phyloP scores from a whole-genome alignment of 1,140 invertebrate genomes.

The Lepidotrigona ventralis region DNA sequence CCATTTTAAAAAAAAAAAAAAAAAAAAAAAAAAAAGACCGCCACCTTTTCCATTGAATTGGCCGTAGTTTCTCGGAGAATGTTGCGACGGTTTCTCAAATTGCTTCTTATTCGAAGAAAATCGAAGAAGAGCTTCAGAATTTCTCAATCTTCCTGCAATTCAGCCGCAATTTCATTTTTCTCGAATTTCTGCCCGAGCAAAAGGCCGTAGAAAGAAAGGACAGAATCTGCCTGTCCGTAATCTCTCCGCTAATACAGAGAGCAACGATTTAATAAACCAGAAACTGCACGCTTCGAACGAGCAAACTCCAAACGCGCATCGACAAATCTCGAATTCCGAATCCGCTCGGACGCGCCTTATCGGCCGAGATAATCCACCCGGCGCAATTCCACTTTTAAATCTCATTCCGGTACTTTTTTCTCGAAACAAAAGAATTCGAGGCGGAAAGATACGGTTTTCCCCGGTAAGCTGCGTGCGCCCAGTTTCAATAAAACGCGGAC shows the following conservation, averaged over 20 bases:
- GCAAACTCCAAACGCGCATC: too few species aligned
- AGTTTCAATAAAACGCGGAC: conserved; percentile 26
- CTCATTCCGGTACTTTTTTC: neutral
- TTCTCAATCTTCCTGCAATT: too few species aligned
- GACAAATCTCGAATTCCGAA: neutral
- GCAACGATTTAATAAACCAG: neutral
- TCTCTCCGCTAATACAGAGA: neutral
- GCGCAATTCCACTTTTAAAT: neutral
- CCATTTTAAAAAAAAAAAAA: conserved; percentile 35
- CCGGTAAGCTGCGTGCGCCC: neutral
- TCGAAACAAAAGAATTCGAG: conserved; percentile 6
- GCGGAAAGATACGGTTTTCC: neutral
- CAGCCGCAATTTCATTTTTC: too few species aligned
- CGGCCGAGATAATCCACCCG: neutral
- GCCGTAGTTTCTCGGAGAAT: conserved; percentile 13
- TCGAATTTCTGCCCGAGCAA: too few species aligned
- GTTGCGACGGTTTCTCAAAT: too few species aligned
- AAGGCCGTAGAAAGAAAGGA: too few species aligned
- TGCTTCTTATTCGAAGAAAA: neutral
- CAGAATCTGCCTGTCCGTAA: neutral
- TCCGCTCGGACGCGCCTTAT: neutral
- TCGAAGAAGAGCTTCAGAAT: too few species aligned
- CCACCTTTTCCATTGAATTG: neutral
- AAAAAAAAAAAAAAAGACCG: conserved; percentile 41
- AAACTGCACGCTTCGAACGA: neutral